These are phyloP conservation scores for Lepus europaeus DNA, from an alignment of 2,113 vertebrate species.

Conservation along the genomic window DNA sequence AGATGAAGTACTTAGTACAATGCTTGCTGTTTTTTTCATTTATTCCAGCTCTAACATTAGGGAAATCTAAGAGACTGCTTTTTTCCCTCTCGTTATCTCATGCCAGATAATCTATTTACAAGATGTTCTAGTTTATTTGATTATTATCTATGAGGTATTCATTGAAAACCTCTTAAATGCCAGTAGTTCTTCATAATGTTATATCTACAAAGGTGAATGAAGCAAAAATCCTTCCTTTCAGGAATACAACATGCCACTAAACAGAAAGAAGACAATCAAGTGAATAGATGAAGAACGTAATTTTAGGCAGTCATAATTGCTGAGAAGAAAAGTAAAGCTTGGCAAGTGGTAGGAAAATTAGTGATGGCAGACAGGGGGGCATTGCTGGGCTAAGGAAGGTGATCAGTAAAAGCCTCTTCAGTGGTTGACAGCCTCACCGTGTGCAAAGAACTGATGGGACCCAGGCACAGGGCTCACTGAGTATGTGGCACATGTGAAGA, in stretches of 20 bases:
- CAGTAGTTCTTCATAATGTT: not conserved
- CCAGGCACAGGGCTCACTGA: not conserved
- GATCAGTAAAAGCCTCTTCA: not conserved
- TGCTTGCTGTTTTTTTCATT: not conserved
- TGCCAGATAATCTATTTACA: not conserved
- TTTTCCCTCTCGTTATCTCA: not conserved
- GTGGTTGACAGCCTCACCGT: not conserved
- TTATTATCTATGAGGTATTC: not conserved
- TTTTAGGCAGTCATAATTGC: not conserved
- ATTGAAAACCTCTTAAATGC: not conserved
- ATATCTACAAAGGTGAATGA: not conserved
- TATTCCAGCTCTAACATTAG: not conserved
- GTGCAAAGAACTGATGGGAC: not conserved
- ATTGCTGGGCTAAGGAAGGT: not conserved
- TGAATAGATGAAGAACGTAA: not conserved
- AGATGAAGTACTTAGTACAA: not conserved
- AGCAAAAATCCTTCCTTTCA: not conserved
- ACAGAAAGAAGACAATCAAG: not conserved
- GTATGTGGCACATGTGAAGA: not conserved
- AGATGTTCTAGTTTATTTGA: not conserved
- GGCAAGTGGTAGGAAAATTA: not conserved
- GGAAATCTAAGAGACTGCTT: not conserved
- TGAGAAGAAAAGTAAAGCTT: not conserved
- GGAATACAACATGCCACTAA: not conserved
- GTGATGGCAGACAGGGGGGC: fast-evolving